These are phyloP conservation scores for Calliphora vomitoria DNA, from an alignment of 2,888 invertebrate species.

Conservation along the genomic window DNA sequence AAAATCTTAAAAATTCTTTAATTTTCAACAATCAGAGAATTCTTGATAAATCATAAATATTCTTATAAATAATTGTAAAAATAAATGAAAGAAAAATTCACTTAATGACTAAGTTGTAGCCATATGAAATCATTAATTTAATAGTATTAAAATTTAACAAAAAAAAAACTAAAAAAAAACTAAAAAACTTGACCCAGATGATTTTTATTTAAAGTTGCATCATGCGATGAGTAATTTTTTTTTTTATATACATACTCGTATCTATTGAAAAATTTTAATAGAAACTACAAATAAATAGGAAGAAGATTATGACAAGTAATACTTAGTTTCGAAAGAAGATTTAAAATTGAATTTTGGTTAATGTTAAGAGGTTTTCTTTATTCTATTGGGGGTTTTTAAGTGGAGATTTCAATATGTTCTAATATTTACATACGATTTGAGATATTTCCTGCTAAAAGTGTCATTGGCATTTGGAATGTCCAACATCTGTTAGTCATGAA, in stretches of 20 bases:
- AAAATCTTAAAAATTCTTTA: neutral
- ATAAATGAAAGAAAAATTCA: constrained; percentile 29
- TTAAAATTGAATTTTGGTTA: too few relatives aligned
- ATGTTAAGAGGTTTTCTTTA: too few relatives aligned
- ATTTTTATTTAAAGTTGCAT: neutral
- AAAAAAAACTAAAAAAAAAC: neutral
- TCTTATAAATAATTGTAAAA: constrained; percentile 47
- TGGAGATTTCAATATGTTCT: too few relatives aligned
- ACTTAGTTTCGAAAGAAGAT: too few relatives aligned
- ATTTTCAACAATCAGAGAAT: constrained; percentile 35
- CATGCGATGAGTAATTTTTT: neutral
- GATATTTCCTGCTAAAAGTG: too few relatives aligned
- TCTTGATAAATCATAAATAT: constrained; percentile 60
- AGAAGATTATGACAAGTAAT: too few relatives aligned
- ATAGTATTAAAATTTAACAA: constrained; percentile 3
- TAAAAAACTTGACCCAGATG: constrained; percentile 28
- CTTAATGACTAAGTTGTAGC: constrained; percentile 7
- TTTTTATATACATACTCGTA: neutral
- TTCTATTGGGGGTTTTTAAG: too few relatives aligned
- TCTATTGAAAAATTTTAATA: neutral
- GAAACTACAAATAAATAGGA: too few relatives aligned
- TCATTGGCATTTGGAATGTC: neutral
- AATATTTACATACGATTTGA: too few relatives aligned
- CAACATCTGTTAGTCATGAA: neutral
- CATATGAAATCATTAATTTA: constrained; percentile 38